Percentiles rank a stretch among this genome's conserved stretches.
phyloP scores from a whole-genome alignment of 2,888 invertebrate genomes.

The Leucophora obtusa region DNA sequence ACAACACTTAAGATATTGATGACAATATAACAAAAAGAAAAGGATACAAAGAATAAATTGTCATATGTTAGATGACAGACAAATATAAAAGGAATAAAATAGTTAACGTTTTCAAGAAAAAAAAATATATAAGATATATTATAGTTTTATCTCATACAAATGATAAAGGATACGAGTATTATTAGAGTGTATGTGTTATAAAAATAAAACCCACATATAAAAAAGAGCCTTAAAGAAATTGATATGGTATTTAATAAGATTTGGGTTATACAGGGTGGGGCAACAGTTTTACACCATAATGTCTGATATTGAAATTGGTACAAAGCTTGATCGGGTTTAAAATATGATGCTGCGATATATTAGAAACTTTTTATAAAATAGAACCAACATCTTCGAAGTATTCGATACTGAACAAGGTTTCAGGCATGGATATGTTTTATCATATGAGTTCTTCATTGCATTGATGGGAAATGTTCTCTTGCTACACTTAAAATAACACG shows the following conservation, averaged over 20 bases:
- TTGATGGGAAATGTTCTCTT: no score
- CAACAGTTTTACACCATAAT: no score
- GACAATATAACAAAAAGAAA: not conserved
- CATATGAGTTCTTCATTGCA: no score
- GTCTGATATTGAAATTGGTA: no score
- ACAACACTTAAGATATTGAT: slow-evolving; percentile 4
- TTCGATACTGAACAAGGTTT: no score
- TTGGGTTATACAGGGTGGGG: not conserved
- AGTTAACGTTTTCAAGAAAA: slow-evolving; percentile 31
- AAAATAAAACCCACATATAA: slow-evolving; percentile 23
- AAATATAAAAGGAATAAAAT: slow-evolving; percentile 1
- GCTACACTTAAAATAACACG: no score
- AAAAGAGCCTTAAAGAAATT: slow-evolving; percentile 58
- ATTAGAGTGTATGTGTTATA: slow-evolving; percentile 24
- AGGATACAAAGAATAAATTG: slow-evolving; percentile 35
- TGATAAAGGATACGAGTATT: slow-evolving; percentile 37
- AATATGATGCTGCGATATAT: no score
- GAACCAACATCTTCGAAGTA: no score
- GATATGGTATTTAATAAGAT: slow-evolving; percentile 39
- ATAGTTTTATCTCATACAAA: not conserved
- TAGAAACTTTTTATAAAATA: no score
- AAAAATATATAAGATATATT: not conserved
- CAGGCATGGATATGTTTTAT: no score
- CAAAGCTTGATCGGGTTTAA: no score
- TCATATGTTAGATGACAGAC: slow-evolving; percentile 32